Conservation (phyloP, 2,888 invertebrate genomes). For the Norana najaformis region DNA sequence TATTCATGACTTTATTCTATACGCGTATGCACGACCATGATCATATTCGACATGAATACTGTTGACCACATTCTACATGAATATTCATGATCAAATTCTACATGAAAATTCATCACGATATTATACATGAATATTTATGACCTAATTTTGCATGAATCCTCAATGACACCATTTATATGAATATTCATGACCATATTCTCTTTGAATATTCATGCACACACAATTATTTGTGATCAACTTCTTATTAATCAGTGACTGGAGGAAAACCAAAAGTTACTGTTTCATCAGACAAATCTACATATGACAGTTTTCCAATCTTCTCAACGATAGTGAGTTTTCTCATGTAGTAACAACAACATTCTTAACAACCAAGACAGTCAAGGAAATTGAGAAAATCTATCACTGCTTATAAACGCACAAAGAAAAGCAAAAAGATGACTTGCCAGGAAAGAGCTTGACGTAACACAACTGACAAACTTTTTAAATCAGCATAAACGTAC, state of each 20-base stretch:
- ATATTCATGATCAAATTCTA: no score
- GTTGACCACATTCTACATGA: not conserved
- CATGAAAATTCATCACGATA: no score
- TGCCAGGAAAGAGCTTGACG: not conserved
- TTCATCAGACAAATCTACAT: not conserved
- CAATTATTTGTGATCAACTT: not conserved
- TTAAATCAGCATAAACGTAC: not conserved
- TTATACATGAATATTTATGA: no score
- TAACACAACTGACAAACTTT: not conserved
- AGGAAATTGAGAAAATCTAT: not conserved
- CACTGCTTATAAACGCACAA: not conserved
- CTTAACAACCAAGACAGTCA: not conserved
- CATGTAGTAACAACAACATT: not conserved
- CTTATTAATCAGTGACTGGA: not conserved
- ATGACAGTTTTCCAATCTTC: constrained; percentile 5
- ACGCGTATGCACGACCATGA: not conserved
- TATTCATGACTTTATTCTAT: not conserved
- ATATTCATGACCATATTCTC: not conserved
- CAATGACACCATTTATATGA: no score
- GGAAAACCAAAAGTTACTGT: not conserved
- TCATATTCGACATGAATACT: not conserved
- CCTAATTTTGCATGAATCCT: no score
- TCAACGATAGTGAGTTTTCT: not conserved
- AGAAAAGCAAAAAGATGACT: not conserved
- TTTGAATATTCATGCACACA: no score